These are phyloP conservation scores for Callospermophilus lateralis DNA, from an alignment of 2,113 vertebrate species.

Conservation along the genomic window DNA sequence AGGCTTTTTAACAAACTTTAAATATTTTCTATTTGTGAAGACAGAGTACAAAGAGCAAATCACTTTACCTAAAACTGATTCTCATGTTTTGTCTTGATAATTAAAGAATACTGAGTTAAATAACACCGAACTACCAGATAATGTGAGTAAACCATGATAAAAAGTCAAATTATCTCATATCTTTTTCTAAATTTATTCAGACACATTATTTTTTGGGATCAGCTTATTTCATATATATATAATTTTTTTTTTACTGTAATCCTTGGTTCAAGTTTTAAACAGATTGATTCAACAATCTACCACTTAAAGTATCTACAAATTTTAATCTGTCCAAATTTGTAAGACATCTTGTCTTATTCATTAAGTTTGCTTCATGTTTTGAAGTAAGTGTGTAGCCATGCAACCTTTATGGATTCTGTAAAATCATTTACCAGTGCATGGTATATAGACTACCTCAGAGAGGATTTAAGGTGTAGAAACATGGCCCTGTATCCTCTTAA, in stretches of 20 bases:
- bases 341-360: not conserved
- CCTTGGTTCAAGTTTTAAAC: not conserved
- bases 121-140: not conserved
- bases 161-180: conserved; percentile 9
- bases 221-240: no score
- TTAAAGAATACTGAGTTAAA: not conserved
- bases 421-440: not conserved
- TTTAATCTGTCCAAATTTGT: not conserved
- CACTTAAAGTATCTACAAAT: not conserved
- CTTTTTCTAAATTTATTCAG: conserved; percentile 1
- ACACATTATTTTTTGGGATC: no score
- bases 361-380: not conserved
- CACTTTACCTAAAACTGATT: not conserved
- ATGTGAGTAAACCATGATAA: not conserved
- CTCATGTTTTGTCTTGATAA: conserved; percentile 4
- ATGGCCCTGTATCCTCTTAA: not conserved
- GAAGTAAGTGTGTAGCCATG: not conserved
- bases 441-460: not conserved
- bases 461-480: not conserved
- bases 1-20: conserved; percentile 42
- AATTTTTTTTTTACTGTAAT: not conserved
- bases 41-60: not conserved
- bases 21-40: conserved; percentile 45
- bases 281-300: not conserved
- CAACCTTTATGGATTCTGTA: not conserved